phyloP scores from a whole-genome alignment of 1,140 invertebrate species.

The Bemisia tabaci region DNA sequence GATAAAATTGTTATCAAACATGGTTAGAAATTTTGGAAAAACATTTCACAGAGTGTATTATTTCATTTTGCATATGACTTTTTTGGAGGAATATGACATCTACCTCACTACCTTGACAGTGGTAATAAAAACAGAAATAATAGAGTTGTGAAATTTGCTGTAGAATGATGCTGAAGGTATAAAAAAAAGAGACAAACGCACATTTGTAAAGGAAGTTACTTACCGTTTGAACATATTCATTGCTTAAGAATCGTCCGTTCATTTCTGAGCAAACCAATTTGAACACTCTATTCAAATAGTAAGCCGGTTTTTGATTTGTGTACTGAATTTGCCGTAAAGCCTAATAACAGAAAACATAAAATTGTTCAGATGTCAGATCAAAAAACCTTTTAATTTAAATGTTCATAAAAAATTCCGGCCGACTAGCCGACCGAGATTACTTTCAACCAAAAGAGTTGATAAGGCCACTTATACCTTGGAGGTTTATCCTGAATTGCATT shows the following conservation, averaged over 20 bases:
- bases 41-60: too few species aligned
- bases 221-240: slow-evolving; percentile 85
- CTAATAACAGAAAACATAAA: slow-evolving; percentile 31
- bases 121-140: too few species aligned
- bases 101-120: too few species aligned
- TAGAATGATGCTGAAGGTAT: too few species aligned
- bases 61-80: too few species aligned
- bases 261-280: slow-evolving; percentile 86
- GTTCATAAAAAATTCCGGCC: background rate
- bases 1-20: too few species aligned
- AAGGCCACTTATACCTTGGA: background rate
- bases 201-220: too few species aligned
- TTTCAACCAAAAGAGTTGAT: background rate
- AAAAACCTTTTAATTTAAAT: background rate
- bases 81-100: too few species aligned
- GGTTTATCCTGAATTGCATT: background rate
- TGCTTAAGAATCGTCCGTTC: slow-evolving; percentile 82
- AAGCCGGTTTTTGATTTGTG: slow-evolving; percentile 84
- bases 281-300: slow-evolving; percentile 87
- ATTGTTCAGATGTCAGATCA: background rate
- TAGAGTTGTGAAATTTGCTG: too few species aligned
- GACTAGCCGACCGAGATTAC: slow-evolving; percentile 1
- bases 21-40: too few species aligned
- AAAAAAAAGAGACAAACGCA: too few species aligned
- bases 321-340: slow-evolving; percentile 80